Percentiles rank a stretch among this genome's conserved stretches.
Conservation (phyloP, 2,888 invertebrate genomes). For the Drosophila nigricruria region DNA sequence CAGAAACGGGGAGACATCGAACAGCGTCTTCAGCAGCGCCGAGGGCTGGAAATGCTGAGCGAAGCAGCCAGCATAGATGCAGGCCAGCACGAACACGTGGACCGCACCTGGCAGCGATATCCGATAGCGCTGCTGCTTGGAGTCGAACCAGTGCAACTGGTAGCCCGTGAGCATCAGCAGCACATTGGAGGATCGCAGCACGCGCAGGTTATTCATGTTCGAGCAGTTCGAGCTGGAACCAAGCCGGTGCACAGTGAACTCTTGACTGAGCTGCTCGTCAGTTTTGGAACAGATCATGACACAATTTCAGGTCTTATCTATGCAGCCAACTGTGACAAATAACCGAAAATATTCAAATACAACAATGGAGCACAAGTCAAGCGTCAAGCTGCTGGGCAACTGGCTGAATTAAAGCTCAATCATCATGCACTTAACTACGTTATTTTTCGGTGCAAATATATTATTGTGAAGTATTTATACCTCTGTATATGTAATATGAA, state of each 20-base stretch:
- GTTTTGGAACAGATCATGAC: not conserved
- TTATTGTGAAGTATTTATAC: too few relatives aligned
- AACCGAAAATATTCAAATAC: conserved; percentile 5
- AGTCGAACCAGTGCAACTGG: conserved; percentile 63
- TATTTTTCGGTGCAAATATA: too few relatives aligned
- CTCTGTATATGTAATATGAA: not conserved
- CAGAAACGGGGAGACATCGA: conserved; percentile 76
- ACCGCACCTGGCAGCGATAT: conserved; percentile 46
- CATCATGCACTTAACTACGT: too few relatives aligned
- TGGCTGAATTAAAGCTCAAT: not conserved
- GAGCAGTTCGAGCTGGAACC: not conserved
- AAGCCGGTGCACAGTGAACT: not conserved
- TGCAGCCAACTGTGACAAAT: conserved; percentile 38
- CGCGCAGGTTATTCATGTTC: conserved; percentile 52
- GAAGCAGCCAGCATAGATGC: conserved; percentile 67
- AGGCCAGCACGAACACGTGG: conserved; percentile 45
- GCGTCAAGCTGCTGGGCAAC: conserved; percentile 7
- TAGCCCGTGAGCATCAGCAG: conserved; percentile 56
- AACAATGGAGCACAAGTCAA: conserved; percentile 33
- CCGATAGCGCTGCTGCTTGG: conserved; percentile 45
- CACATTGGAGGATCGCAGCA: conserved; percentile 54
- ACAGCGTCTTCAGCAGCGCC: conserved; percentile 62
- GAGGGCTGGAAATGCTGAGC: conserved; percentile 75
- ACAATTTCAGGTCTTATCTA: conserved; percentile 45
- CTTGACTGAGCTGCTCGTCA: conserved; percentile 14